Percentiles rank a stretch among this genome's conserved stretches.
Conservation (phyloP, 2,888 invertebrate species). For the Drosophila peninsularis region DNA sequence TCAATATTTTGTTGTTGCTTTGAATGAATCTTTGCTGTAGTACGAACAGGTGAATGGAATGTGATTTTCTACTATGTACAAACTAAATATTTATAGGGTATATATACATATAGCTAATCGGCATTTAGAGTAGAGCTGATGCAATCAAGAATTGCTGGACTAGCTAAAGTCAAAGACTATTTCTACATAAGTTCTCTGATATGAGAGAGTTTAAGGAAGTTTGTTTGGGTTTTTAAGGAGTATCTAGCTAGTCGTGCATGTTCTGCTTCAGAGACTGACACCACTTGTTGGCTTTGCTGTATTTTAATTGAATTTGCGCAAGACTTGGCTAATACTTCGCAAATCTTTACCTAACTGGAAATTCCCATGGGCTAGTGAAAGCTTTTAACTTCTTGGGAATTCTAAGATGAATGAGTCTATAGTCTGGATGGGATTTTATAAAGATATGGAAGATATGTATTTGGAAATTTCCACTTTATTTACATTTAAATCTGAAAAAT, state of each 20-base stretch:
- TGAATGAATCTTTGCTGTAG: slow-evolving; percentile 5
- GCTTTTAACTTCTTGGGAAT: not conserved
- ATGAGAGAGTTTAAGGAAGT: not conserved
- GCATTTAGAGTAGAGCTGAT: not conserved
- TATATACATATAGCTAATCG: not conserved
- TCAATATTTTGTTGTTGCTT: not conserved
- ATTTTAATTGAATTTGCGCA: not conserved
- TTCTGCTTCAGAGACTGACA: no score
- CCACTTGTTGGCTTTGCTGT: not conserved
- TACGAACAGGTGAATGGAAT: slow-evolving; percentile 7
- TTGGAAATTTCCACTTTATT: no score
- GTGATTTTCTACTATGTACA: not conserved
- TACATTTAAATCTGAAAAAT: no score
- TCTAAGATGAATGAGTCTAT: not conserved
- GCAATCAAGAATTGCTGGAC: not conserved
- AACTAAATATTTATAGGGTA: not conserved
- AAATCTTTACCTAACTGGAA: not conserved
- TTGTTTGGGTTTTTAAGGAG: not conserved
- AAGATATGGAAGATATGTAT: not conserved
- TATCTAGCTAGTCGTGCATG: not conserved
- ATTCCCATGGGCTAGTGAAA: not conserved
- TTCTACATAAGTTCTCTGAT: not conserved
- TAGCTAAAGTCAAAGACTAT: not conserved
- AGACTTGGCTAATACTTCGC: not conserved
- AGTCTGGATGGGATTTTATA: not conserved